These are phyloP conservation scores for Nothobranchius kuhntae DNA, from an alignment of 2,113 vertebrate genomes.

Conservation along the genomic window DNA sequence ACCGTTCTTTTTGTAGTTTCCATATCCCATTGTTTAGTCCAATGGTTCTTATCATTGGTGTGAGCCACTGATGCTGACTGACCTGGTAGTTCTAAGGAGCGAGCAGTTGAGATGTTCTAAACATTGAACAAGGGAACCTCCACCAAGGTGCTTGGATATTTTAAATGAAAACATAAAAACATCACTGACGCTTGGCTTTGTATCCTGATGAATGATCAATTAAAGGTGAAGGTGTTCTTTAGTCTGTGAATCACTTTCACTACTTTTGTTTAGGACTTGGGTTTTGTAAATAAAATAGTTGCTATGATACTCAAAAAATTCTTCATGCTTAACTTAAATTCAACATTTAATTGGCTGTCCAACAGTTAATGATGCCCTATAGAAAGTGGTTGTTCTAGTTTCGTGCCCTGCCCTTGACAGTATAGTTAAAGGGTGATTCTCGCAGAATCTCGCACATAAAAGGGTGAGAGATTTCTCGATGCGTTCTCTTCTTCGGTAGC, in stretches of 20 bases:
- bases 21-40: neutral
- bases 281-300: neutral
- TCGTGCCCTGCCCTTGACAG: conserved; percentile 21
- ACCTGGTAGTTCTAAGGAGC: no score
- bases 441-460: conserved; percentile 37
- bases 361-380: neutral
- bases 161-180: no score
- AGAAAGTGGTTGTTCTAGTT: conserved; percentile 7
- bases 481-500: conserved; percentile 41
- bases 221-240: neutral
- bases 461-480: conserved; percentile 50
- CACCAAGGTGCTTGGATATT: no score
- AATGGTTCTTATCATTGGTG: neutral
- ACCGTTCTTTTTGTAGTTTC: neutral
- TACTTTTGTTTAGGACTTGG: neutral
- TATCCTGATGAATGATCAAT: neutral
- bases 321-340: neutral
- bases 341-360: conserved; percentile 2
- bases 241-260: neutral
- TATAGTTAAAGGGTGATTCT: conserved; percentile 12
- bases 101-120: neutral
- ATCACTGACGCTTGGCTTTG: no score
- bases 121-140: no score
- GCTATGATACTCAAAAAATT: neutral
- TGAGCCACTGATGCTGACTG: neutral